Evolutionary conservation across 2,797 vertebrate species (phyloP), one percentile per base, ranked within the genome.

Genomic region (Leptatherina wallacei): DNA sequence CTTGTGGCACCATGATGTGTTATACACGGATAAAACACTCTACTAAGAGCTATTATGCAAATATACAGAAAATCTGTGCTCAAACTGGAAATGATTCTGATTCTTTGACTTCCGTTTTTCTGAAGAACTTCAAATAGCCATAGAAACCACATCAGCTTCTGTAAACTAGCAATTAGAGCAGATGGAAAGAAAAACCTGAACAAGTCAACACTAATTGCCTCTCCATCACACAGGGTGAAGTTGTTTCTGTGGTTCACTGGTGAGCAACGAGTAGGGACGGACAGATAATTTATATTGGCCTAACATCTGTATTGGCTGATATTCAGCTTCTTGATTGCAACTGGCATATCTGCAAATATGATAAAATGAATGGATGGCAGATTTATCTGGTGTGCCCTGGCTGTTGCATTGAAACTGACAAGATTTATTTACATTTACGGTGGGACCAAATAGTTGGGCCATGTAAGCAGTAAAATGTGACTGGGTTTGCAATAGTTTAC

Each of bases 1-100:
- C 72, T 56, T 55, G 13, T 75, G 80, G 69, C 40, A 83, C 74
- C 77, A 61, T 55, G 58, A 71, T 66, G 62, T 55, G 65, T 75
- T 73, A 62, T 68, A 36, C 30, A 55, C 60, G 36, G 51, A 64
- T 63, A 57, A 52, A 8, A 42, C 3, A 63, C 10, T 22, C 1
- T 11, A 36, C 59, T 20, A 27, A 51, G 57, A 38, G 44, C 32
- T 44, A 20, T 18, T 47, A 7, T 0, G 6, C 2, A 47, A 20
- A 7, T n/a, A 47, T 47, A 18, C 6, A n/a, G 18, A 5, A 47
- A 47, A 47, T 4, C 14, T 20, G 18, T 20, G 18, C 42, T 47
- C 42, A 47, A 47, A 47, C 42, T 20, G 6, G 18, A 47, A 20
- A 3, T 16, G 18, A 18, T 16, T 42, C 40, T 16, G 16, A 18